Base-by-base conservation (phyloP, 2,888 invertebrate species). In the Parnassius mnemosyne region DNA sequence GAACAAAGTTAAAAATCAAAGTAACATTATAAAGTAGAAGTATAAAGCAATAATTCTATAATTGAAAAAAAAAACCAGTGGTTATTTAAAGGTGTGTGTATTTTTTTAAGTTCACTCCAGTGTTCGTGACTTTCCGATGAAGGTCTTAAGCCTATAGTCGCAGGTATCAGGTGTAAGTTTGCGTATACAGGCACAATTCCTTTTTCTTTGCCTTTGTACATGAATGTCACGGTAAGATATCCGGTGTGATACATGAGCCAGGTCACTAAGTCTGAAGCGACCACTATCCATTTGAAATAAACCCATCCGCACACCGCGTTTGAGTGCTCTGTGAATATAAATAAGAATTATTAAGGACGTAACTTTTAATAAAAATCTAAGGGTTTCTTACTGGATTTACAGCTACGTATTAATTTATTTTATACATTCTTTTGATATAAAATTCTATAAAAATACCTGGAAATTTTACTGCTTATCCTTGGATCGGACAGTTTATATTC, bases 271-370 rank as follows among this genome's bases (percentile, higher is more conserved):
- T 3, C 82, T 75, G 64, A 82, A 86, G 10, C 86, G 78, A 2
- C 84, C 82, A 10, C 69, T 68, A 42, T 82, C 76, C 58, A 70
- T 66, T 60, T 77, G 76, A 10, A 85, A 68, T 5, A 85, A 52
- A 0, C 86, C 86, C 47, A 82, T 67, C 59, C 68, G 75, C 0
- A 83, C 82, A 10, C 84, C 85, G n/a, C 79, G 75, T 66, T 80
- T 85, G 51, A 86, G 66, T 2, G 84, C 80, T 65, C 85, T 85
- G 72, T 3, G 69, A 68, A 50, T n/a, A 25, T 34, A 0, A 53
- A 59, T 5, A n/a, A 46, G 12, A 9, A 16, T 34, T 7, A 34
- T 34, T 7, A 34, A 34, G 34, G 7, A 34, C 34, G 7, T 34
- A 34, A 34, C 34, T 34, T 7, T 34, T 34, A 34, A 5, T 34